These are phyloP conservation scores for Argynnis bischoffii DNA, from an alignment of 2,888 invertebrate species.

Conservation along the genomic window DNA sequence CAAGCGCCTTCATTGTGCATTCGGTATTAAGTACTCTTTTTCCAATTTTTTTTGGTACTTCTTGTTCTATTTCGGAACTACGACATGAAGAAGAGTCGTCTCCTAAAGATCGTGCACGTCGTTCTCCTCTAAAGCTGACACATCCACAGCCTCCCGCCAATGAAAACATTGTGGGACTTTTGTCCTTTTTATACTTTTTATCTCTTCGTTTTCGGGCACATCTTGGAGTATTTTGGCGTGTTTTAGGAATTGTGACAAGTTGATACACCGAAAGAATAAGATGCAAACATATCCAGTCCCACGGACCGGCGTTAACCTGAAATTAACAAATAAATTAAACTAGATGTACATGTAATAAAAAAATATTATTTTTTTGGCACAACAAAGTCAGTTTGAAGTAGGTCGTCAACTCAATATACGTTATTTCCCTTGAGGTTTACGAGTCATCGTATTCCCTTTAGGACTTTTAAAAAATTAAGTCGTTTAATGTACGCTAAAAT, in stretches of 20 bases:
- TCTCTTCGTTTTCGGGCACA: constrained; percentile 78
- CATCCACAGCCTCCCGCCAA: constrained; percentile 77
- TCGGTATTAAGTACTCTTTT: constrained; percentile 68
- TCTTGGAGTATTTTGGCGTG: constrained; percentile 68
- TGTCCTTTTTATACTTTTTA: constrained; percentile 72
- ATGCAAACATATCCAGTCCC: constrained; percentile 44
- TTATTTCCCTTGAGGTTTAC: constrained; percentile 28
- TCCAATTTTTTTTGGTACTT: constrained; percentile 68
- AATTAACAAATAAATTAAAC: constrained; percentile 37
- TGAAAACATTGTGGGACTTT: constrained; percentile 77
- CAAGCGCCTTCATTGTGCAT: constrained; percentile 79
- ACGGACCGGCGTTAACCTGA: constrained; percentile 44
- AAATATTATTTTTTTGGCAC: constrained; percentile 51
- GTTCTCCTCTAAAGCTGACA: constrained; percentile 69
- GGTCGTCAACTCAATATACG: constrained; percentile 58
- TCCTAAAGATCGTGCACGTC: constrained; percentile 66
- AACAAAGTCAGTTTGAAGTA: constrained; percentile 48
- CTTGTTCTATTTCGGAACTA: constrained; percentile 78
- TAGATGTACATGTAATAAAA: constrained; percentile 31
- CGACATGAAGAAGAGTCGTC: constrained; percentile 77
- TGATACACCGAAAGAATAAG: constrained; percentile 20
- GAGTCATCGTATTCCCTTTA: constrained; percentile 16
- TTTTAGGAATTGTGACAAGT: constrained; percentile 67
- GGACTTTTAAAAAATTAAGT: constrained; percentile 14
- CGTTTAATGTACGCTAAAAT: constrained; percentile 14